These are phyloP conservation scores for Sardina pilchardus DNA, from an alignment of 2,113 vertebrate species.

Conservation along the genomic window DNA sequence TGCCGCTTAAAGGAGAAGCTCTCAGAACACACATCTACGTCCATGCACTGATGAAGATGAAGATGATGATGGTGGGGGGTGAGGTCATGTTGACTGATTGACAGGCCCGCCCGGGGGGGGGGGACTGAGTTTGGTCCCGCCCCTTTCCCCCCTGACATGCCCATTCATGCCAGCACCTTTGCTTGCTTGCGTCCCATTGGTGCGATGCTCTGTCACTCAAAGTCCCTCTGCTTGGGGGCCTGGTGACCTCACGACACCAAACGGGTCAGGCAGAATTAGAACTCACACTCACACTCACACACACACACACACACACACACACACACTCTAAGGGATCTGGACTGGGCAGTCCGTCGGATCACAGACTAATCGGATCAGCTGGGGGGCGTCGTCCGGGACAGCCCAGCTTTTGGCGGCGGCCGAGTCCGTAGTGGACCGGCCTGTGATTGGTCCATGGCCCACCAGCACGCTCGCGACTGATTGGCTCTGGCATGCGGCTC, in stretches of 20 bases:
- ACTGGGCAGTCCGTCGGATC: neutral
- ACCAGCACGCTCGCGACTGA: too few relatives aligned
- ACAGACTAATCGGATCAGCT: slow-evolving; percentile 28
- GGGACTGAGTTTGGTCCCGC: slow-evolving; percentile 8
- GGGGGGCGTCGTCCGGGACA: too few relatives aligned
- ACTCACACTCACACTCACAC: neutral
- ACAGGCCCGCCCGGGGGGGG: slow-evolving; percentile 61
- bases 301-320: neutral
- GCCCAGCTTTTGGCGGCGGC: too few relatives aligned
- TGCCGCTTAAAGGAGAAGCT: slow-evolving; percentile 76
- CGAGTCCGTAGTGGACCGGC: too few relatives aligned
- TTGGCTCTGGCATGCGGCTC: slow-evolving; percentile 42
- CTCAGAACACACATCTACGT: slow-evolving; percentile 67
- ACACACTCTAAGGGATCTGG: too few relatives aligned
- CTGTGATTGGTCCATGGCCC: too few relatives aligned
- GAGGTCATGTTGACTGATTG: slow-evolving; percentile 74
- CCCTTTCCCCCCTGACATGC: neutral
- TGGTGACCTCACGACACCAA: neutral
- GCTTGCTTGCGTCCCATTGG: neutral
- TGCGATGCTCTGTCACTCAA: neutral
- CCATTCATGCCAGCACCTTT: neutral
- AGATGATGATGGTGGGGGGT: too few relatives aligned
- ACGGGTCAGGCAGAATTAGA: neutral
- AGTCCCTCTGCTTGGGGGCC: neutral
- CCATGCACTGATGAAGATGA: slow-evolving; percentile 74